Evolutionary conservation across 2,797 vertebrate species (phyloP), one percentile per base, ranked within the genome.

Genomic region (Acomys russatus): DNA sequence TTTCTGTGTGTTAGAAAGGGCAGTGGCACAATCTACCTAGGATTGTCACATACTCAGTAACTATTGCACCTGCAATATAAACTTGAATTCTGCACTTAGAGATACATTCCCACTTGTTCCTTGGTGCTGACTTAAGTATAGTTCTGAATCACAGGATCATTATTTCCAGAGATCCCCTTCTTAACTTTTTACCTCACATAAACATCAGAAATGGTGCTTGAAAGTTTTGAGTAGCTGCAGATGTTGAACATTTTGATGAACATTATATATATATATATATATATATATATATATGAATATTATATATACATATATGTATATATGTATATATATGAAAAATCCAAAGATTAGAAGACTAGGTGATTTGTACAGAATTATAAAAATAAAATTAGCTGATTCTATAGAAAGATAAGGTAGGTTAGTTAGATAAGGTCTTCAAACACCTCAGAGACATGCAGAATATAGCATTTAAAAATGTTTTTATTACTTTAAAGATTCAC

Each of bases 161-260:
- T 64, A 61, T 84, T 94, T 91, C 35, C 89, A 91, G 51, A 84
- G 61, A 70, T n/a, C 9, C 63, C 23, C 89, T 66, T 7, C 25
- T 87, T 90, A 80, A 10, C 1, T 0, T 80, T 95, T 23, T 1
- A 11, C 49, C 6, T 85, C 14, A 17, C 3, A 49, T 61, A 80
- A 63, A 49, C 1, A 56, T 70, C 30, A 94, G 38, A 5, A 1
- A 7, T 3, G 33, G 4, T 59, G 70, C 25, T 88, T 61, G 56
- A 17, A 77, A 44, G 44, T 73, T 68, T n/a, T 23, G 15, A 59
- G 2, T 15, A 66, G 59, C 44, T 44, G 4, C 44, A 44, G 49
- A 38, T 79, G 15, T 11, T 18, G 87, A 78, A 23, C 10, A 7
- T 59, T 78, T 87, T 38, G 25, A 79, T 64, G 28, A 83, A 91